Evolutionary conservation across 2,888 invertebrate genomes (phyloP), one percentile per base, ranked within the genome.

Genomic region (Laothoe populi): DNA sequence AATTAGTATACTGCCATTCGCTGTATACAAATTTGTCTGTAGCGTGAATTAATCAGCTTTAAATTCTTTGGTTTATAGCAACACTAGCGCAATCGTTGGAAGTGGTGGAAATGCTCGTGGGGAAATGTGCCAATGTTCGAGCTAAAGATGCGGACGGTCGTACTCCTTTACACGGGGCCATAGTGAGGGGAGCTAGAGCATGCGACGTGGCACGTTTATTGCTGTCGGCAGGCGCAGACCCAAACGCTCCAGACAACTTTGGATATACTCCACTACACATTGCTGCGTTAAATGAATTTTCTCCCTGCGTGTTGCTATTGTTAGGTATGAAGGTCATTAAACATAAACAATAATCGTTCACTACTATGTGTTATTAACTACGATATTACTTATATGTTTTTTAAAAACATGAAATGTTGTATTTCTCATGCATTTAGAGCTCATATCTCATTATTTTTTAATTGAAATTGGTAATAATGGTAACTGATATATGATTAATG

Each of bases 211-310:
- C 96, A 4, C 89, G 94, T 64, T 79, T 95, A 0, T 83, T 97
- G 2, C 83, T 96, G 16, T 93, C 93, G 21, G 94, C 94, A 0
- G 96, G 96, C 0, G 96, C 96, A 0, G 93, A 95, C 76, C 95
- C 97, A 1, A 97, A 97, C 81, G 94, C 94, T 69, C 93, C 96
- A 0, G 97, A 97, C 76, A 94, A 95, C 70, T 97, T 96, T 74
- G 97, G 97, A n/a, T 97, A 97, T 77, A 97, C 97, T 0, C 96
- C 97, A 0, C 83, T 97, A 38, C 97, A 97, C 79, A 94, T 97
- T 49, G 97, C 97, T 0, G 97, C 97, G 0, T 88, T 97, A 31
- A 96, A 97, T 78, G 97, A 97, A 82, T 96, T 96, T 74, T 96
- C 97, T 7, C 94, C 94, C 19, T 96, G 96, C 72, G 97, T 96